Conservation (phyloP, 2,797 vertebrate genomes). For the Lutjanus campechanus region DNA sequence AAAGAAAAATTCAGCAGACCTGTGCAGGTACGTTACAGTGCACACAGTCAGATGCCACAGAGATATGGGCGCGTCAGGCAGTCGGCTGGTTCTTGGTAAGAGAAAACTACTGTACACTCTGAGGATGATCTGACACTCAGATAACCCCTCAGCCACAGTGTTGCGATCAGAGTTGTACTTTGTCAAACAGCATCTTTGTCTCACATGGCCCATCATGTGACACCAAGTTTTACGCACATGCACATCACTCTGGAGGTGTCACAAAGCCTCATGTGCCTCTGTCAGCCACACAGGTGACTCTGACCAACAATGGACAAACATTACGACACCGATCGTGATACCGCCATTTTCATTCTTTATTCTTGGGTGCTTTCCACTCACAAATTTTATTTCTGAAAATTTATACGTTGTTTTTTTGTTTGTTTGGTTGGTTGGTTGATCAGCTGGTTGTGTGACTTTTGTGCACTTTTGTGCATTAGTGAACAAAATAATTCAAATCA, state of each 20-base stretch:
- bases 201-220: conserved; percentile 58
- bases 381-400: too few species aligned
- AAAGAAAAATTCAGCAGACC: conserved; percentile 40
- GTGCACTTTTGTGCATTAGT: neutral
- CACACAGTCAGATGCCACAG: conserved; percentile 48
- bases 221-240: conserved; percentile 3
- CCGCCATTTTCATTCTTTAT: neutral
- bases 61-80: conserved; percentile 65
- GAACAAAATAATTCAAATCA: neutral
- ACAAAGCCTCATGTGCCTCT: conserved; percentile 13
- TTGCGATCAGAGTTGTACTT: conserved; percentile 12
- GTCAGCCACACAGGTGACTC: conserved; percentile 26
- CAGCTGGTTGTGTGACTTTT: too few species aligned
- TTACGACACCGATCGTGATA: neutral
- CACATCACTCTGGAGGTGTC: neutral
- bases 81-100: conserved; percentile 25
- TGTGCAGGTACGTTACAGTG: neutral
- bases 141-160: conserved; percentile 47
- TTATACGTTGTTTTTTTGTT: neutral
- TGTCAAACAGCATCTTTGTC: conserved; percentile 36
- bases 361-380: neutral
- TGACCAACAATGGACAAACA: neutral
- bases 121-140: conserved; percentile 38
- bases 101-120: conserved; percentile 26
- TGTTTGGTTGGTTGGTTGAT: neutral